Conservation (phyloP, 2,888 invertebrate species). For the Adela reaumurella region DNA sequence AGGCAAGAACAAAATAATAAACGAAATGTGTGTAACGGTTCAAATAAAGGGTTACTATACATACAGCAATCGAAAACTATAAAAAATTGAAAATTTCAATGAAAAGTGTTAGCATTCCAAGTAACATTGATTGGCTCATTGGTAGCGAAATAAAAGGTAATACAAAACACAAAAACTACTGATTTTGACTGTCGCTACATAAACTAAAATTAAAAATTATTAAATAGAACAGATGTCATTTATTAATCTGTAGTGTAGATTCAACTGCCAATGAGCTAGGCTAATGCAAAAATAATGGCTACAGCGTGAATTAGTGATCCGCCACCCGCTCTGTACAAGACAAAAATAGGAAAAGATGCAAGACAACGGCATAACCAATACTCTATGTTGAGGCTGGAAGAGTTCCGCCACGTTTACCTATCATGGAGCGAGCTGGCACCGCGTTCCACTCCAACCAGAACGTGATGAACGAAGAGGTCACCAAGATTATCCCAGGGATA, state of each 20-base stretch:
- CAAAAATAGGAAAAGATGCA: constrained; percentile 25
- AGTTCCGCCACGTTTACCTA: constrained; percentile 55
- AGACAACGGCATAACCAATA: constrained; percentile 27
- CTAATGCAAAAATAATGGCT: not conserved
- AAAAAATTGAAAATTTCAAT: constrained; percentile 11
- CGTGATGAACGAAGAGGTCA: constrained; percentile 82
- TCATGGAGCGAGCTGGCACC: constrained; percentile 86
- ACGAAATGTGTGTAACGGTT: not conserved
- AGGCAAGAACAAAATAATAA: constrained; percentile 36
- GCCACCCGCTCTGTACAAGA: constrained; percentile 33
- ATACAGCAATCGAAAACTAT: constrained; percentile 4
- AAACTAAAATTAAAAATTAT: too few species aligned
- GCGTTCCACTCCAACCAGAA: constrained; percentile 92
- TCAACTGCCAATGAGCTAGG: not conserved
- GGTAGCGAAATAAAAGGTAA: too few species aligned
- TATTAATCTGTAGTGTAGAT: too few species aligned
- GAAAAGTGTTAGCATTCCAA: constrained; percentile 10
- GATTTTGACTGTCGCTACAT: too few species aligned
- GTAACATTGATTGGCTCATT: not conserved
- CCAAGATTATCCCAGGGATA: constrained; percentile 86
- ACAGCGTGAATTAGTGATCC: not conserved
- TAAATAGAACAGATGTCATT: too few species aligned
- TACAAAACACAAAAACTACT: too few species aligned
- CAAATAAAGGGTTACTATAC: constrained; percentile 18
- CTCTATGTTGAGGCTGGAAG: constrained; percentile 3